Conservation (phyloP, 2,888 invertebrate species). For the Cerceris rybyensis region DNA sequence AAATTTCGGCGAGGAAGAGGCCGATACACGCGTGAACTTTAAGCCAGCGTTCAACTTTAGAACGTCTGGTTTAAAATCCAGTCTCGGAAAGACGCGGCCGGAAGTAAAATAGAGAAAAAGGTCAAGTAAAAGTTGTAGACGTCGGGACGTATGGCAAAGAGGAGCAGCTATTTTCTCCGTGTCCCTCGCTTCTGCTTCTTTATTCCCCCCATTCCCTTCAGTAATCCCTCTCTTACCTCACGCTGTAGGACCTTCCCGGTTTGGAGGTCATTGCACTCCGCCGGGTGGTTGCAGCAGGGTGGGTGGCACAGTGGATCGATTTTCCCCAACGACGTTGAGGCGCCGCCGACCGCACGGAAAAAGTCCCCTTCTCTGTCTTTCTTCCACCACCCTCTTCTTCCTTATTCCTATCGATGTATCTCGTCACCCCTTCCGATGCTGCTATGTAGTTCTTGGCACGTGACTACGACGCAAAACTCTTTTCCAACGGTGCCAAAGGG, state of each 20-base stretch:
- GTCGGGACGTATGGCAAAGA: slow-evolving; percentile 47
- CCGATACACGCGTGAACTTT: slow-evolving; percentile 17
- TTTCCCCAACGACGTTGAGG: slow-evolving; percentile 55
- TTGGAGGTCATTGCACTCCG: slow-evolving; percentile 78
- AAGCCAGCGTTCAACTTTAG: slow-evolving; percentile 47
- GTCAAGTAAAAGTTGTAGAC: slow-evolving; percentile 51
- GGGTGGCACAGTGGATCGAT: slow-evolving; percentile 70
- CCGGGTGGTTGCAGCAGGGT: slow-evolving; percentile 65
- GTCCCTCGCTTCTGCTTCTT: slow-evolving; percentile 21
- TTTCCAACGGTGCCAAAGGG: slow-evolving; percentile 47
- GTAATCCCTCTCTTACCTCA: slow-evolving; percentile 70
- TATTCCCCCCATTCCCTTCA: slow-evolving; percentile 13
- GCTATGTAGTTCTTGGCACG: slow-evolving; percentile 44
- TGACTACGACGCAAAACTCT: slow-evolving; percentile 45
- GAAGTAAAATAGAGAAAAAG: slow-evolving; percentile 64
- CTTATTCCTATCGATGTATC: slow-evolving; percentile 1
- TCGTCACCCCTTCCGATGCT: slow-evolving; percentile 1
- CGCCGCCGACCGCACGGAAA: slow-evolving; percentile 44
- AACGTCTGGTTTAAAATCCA: slow-evolving; percentile 50
- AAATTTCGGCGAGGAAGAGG: slow-evolving; percentile 27
- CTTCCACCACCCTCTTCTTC: background rate
- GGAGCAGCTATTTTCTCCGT: slow-evolving; percentile 59
- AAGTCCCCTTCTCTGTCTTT: slow-evolving; percentile 10
- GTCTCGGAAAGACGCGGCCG: slow-evolving; percentile 56
- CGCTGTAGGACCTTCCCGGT: slow-evolving; percentile 75